Conservation (phyloP, 1,140 invertebrate genomes). For the Drosophila littoralis region DNA sequence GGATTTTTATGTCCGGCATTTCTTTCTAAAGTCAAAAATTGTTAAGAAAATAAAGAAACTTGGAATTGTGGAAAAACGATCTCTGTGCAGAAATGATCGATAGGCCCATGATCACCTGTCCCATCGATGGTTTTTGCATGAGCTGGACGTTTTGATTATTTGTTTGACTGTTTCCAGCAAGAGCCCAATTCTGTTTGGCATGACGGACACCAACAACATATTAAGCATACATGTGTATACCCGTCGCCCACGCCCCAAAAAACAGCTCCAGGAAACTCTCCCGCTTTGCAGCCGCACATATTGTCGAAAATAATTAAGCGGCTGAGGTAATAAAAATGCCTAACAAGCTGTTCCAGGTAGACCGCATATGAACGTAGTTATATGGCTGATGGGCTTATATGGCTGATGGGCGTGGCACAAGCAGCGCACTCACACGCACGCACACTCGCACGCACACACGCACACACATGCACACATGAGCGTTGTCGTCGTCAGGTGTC, state of each 20-base stretch:
- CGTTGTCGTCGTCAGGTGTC: constrained; percentile 53
- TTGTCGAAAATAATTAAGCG: constrained; percentile 68
- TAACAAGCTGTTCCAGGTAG: constrained; percentile 60
- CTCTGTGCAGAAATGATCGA: too few relatives aligned
- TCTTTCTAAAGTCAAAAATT: too few relatives aligned
- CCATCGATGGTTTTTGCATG: too few relatives aligned
- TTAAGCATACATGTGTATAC: neutral
- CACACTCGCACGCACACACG: constrained; percentile 26
- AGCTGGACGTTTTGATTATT: too few relatives aligned
- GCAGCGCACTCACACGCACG: constrained; percentile 13
- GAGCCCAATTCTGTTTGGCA: too few relatives aligned
- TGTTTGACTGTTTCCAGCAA: too few relatives aligned
- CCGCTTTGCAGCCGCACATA: constrained; percentile 14
- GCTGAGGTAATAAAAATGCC: constrained; percentile 69
- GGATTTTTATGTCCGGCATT: too few relatives aligned
- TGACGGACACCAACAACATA: neutral
- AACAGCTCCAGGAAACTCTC: neutral
- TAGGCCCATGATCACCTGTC: too few relatives aligned
- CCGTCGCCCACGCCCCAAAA: neutral
- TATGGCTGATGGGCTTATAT: constrained; percentile 30
- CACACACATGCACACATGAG: neutral
- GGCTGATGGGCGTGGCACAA: constrained; percentile 40
- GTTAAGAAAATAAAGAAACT: too few relatives aligned
- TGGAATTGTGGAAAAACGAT: too few relatives aligned
- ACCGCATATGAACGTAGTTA: constrained; percentile 23